Conservation (phyloP, 1,140 invertebrate species). For the Pseudobourletiella spinata region DNA sequence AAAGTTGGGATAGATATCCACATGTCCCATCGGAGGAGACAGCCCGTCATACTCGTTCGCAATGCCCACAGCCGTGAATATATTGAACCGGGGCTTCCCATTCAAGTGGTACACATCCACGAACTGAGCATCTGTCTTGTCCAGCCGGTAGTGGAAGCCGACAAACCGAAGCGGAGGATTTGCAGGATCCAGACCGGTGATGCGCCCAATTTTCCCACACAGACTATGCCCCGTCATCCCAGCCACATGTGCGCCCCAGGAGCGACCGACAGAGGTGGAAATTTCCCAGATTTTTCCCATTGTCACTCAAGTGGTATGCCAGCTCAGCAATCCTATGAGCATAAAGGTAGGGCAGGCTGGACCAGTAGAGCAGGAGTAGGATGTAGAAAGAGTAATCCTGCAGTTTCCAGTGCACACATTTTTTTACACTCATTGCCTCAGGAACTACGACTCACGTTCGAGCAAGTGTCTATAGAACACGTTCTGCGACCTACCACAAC, state of each 20-base stretch:
- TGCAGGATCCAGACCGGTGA: constrained; percentile 24
- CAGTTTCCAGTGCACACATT: neutral
- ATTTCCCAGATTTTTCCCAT: neutral
- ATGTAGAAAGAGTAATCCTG: constrained; percentile 14
- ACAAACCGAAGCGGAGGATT: neutral
- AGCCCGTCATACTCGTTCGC: neutral
- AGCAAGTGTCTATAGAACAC: neutral
- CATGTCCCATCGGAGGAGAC: neutral
- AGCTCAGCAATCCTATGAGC: constrained; percentile 13
- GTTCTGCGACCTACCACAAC: constrained; percentile 1
- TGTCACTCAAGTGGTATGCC: constrained; percentile 4
- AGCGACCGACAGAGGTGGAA: constrained; percentile 21
- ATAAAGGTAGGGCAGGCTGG: constrained; percentile 12
- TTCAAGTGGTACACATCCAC: constrained; percentile 25
- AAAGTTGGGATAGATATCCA: constrained; percentile 18
- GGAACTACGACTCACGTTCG: neutral
- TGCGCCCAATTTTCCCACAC: constrained; percentile 12
- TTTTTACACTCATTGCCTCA: neutral
- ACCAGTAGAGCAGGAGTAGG: constrained; percentile 15
- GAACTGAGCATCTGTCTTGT: constrained; percentile 15
- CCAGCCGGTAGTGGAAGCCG: constrained; percentile 6
- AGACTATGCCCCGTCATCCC: constrained; percentile 20
- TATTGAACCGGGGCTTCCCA: constrained; percentile 18
- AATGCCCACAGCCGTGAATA: neutral
- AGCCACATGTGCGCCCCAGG: constrained; percentile 21